These are phyloP conservation scores for Lepidotrigona ventralis DNA, from an alignment of 1,140 invertebrate genomes.

Conservation along the genomic window DNA sequence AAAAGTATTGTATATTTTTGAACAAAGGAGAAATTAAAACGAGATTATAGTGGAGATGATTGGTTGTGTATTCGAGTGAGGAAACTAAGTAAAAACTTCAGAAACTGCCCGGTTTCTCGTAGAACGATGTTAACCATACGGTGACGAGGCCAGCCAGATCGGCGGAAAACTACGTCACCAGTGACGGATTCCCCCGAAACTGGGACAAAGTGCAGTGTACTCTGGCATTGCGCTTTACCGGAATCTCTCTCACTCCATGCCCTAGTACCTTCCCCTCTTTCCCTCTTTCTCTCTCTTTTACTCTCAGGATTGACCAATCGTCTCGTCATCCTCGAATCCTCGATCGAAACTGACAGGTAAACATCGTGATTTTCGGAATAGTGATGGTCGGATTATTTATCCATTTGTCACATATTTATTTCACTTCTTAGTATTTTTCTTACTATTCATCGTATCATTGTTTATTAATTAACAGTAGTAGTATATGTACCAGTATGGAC, in stretches of 20 bases:
- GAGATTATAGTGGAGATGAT: slow-evolving; percentile 20
- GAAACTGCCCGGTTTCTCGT: slow-evolving; percentile 15
- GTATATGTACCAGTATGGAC: background rate
- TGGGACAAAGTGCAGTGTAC: slow-evolving; percentile 81
- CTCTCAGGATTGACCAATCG: slow-evolving; percentile 35
- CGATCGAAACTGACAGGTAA: slow-evolving; percentile 47
- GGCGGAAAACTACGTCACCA: slow-evolving; percentile 77
- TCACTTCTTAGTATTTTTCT: background rate
- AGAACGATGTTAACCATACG: slow-evolving; percentile 34
- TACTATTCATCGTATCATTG: background rate
- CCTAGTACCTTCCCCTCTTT: slow-evolving; percentile 17
- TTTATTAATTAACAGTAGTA: background rate
- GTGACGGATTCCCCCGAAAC: slow-evolving; percentile 78
- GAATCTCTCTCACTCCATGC: slow-evolving; percentile 74
- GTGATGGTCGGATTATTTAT: background rate
- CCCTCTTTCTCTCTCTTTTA: slow-evolving; percentile 27
- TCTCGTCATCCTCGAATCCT: slow-evolving; percentile 39
- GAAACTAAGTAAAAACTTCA: slow-evolving; percentile 8
- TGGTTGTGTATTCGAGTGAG: slow-evolving; percentile 1
- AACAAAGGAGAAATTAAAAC: slow-evolving; percentile 26
- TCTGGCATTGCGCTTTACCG: slow-evolving; percentile 79
- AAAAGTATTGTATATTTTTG: slow-evolving; percentile 33
- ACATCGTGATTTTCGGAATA: slow-evolving; percentile 30
- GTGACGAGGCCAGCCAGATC: slow-evolving; percentile 31
- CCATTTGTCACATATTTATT: background rate